Evolutionary conservation across 2,113 vertebrate genomes (phyloP).

Genomic region (Pangasianodon gigas): DNA sequence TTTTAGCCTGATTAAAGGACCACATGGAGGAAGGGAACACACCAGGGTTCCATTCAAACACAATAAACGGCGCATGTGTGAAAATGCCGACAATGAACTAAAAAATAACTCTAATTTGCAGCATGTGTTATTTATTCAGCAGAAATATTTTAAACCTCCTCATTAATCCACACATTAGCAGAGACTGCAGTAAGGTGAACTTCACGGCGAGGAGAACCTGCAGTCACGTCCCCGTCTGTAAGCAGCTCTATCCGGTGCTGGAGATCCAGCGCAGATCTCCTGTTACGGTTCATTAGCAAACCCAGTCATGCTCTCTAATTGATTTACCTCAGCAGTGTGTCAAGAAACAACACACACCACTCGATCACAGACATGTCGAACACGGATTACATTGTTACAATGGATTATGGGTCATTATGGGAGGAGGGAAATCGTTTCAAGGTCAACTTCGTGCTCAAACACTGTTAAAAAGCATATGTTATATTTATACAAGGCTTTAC

Average conservation of each 20-base stretch:
- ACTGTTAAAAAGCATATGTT: background rate
- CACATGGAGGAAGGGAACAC: background rate
- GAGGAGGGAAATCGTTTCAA: background rate
- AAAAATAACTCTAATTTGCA: background rate
- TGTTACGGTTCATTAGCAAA: background rate
- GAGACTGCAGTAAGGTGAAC: background rate
- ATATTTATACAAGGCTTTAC: background rate
- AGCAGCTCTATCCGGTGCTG: background rate
- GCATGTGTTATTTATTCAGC: background rate
- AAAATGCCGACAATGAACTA: too few species aligned
- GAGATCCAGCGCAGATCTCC: background rate
- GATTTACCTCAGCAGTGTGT: background rate
- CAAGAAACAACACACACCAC: background rate
- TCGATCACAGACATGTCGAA: background rate
- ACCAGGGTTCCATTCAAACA: background rate
- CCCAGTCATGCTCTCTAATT: background rate
- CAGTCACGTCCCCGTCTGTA: background rate
- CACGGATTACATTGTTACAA: background rate
- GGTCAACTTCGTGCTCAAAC: background rate
- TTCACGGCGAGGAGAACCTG: background rate
- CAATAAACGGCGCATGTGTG: background rate
- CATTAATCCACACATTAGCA: background rate
- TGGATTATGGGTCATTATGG: background rate
- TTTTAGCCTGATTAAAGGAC: background rate
- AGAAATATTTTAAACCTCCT: background rate